phyloP scores from a whole-genome alignment of 1,140 invertebrate genomes.

The Thalassaphorura encarpata region DNA sequence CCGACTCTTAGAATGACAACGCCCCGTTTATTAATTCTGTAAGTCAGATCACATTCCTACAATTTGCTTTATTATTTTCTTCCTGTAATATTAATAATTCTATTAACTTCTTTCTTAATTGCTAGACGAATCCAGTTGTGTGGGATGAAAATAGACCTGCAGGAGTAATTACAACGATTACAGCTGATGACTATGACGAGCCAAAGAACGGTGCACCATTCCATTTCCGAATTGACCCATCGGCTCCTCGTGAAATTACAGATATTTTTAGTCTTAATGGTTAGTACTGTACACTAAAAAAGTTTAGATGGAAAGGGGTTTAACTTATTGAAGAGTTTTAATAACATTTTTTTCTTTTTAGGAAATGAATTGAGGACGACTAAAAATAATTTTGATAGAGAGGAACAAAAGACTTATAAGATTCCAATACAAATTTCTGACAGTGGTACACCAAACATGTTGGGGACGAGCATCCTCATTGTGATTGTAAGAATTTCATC shows the following conservation, averaged over 20 bases:
- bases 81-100: background rate
- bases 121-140: conserved; percentile 56
- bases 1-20: conserved; percentile 88
- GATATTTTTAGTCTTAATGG: background rate
- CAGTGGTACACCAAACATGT: conserved; percentile 56
- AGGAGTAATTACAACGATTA: conserved; percentile 54
- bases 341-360: background rate
- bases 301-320: background rate
- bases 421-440: conserved; percentile 81
- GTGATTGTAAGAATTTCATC: too few relatives aligned
- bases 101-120: background rate
- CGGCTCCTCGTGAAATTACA: conserved; percentile 40
- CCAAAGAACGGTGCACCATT: conserved; percentile 70
- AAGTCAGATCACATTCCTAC: conserved; percentile 36
- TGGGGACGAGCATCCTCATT: conserved; percentile 61
- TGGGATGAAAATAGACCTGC: conserved; percentile 67
- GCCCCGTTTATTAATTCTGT: conserved; percentile 70
- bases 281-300: background rate
- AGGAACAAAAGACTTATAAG: conserved; percentile 72
- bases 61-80: too few relatives aligned
- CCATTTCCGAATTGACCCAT: conserved; percentile 55
- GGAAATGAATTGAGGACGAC: conserved; percentile 12
- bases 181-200: conserved; percentile 65
- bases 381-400: conserved; percentile 68
- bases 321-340: too few relatives aligned